A percentile compares a stretch with the other conserved stretches of the same genome.
Evolutionary conservation across 1,140 invertebrate genomes (phyloP).

Genomic region (Drosophila mojavensis): DNA sequence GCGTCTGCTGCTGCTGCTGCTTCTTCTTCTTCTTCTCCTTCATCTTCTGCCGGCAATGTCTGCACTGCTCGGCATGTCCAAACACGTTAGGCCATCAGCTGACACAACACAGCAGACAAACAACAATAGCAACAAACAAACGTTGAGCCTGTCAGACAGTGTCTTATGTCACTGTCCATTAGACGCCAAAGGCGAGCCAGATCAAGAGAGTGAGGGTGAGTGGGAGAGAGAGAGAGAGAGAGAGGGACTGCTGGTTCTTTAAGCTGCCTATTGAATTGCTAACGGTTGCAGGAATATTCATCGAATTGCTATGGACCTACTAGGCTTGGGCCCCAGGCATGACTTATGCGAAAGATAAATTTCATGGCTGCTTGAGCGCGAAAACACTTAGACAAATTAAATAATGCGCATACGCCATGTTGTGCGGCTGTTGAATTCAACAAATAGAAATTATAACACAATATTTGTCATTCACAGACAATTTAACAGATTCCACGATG

Average conservation of each 20-base stretch:
- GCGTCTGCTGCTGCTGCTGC: constrained; percentile 3
- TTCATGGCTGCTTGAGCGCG: constrained; percentile 58
- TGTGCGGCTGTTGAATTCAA: constrained; percentile 67
- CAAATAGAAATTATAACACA: constrained; percentile 81
- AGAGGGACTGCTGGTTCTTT: constrained; percentile 19
- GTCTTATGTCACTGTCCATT: constrained; percentile 78
- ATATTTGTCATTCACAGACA: constrained; percentile 82
- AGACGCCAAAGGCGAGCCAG: constrained; percentile 44
- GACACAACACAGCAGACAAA: constrained; percentile 39
- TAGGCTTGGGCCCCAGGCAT: constrained; percentile 4
- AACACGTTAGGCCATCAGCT: constrained; percentile 72
- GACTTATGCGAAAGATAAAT: constrained; percentile 36
- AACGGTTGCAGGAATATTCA: constrained; percentile 39
- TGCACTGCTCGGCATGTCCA: constrained; percentile 71
- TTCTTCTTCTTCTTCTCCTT: constrained; percentile 4
- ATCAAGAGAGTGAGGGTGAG: background rate
- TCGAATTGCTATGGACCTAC: constrained; percentile 24
- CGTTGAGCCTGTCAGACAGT: constrained; percentile 54
- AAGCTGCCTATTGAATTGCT: constrained; percentile 55
- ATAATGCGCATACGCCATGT: constrained; percentile 75
- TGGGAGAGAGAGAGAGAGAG: background rate
- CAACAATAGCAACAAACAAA: constrained; percentile 30
- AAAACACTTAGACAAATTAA: constrained; percentile 78
- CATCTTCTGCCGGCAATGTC: constrained; percentile 47
- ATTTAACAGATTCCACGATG: constrained; percentile 71